phyloP scores from a whole-genome alignment of 2,113 vertebrate species.

The Apistogramma diplotaenia region DNA sequence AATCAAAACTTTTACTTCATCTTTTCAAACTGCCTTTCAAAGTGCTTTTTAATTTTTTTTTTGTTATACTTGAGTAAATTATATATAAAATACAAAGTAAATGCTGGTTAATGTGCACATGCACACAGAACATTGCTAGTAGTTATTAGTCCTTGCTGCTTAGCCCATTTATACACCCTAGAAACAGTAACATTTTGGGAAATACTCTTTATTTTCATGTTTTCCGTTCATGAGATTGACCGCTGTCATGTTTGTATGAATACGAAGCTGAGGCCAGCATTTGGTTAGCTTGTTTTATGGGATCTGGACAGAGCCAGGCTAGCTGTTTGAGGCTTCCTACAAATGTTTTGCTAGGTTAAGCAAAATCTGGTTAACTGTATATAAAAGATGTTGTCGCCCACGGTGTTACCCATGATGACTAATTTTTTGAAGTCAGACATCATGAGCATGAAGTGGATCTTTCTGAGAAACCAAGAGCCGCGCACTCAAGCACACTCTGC shows the following conservation, averaged over 20 bases:
- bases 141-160: background rate
- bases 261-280: background rate
- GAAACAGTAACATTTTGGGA: background rate
- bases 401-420: background rate
- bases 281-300: rapidly evolving
- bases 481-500: background rate
- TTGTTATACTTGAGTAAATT: background rate
- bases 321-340: background rate
- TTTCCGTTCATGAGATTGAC: background rate
- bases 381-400: background rate
- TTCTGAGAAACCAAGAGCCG: background rate
- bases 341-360: background rate
- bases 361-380: background rate
- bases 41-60: background rate
- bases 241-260: rapidly evolving
- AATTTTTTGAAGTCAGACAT: too few species aligned
- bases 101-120: rapidly evolving
- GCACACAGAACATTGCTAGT: rapidly evolving
- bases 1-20: background rate
- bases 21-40: background rate
- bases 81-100: background rate
- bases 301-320: too few species aligned
- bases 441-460: rapidly evolving
- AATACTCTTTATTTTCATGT: background rate
- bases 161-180: background rate